phyloP scores from a whole-genome alignment of 1,140 invertebrate species.

The Probaryconus sp. region DNA sequence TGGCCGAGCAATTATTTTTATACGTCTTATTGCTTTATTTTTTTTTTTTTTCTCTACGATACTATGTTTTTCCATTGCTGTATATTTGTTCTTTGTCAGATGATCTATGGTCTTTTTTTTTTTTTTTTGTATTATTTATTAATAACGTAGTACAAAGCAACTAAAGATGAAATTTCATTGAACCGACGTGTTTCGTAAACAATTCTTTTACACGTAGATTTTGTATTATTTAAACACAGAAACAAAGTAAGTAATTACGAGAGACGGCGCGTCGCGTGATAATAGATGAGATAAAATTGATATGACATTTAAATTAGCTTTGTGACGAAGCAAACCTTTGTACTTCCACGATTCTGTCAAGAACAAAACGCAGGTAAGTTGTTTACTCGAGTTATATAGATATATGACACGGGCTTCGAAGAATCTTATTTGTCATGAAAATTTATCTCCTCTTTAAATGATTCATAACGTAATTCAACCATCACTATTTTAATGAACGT shows the following conservation, averaged over 20 bases:
- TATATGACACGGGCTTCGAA: constrained; percentile 12
- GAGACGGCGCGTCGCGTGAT: too few relatives aligned
- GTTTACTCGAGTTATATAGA: constrained; percentile 25
- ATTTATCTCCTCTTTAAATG: constrained; percentile 3
- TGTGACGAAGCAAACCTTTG: not conserved
- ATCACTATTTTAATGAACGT: constrained; percentile 1
- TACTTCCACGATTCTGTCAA: constrained; percentile 25
- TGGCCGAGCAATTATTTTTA: constrained; percentile 17
- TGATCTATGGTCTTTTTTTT: too few relatives aligned
- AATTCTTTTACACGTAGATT: too few relatives aligned
- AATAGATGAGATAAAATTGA: constrained; percentile 26
- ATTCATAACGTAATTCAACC: constrained; percentile 3
- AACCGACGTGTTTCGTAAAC: too few relatives aligned
- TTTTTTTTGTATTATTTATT: too few relatives aligned
- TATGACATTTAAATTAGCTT: constrained; percentile 35
- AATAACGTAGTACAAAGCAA: too few relatives aligned
- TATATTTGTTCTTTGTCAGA: too few relatives aligned
- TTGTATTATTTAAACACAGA: too few relatives aligned
- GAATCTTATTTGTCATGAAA: constrained; percentile 30
- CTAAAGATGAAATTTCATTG: too few relatives aligned
- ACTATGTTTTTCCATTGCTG: too few relatives aligned
- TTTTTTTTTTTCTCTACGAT: not conserved
- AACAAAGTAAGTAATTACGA: too few relatives aligned
- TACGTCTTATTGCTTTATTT: constrained; percentile 18
- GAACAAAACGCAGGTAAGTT: constrained; percentile 36